Evolutionary conservation across 1,140 invertebrate genomes (phyloP), one percentile per base, ranked within the genome.

Genomic region (Leptinotarsa lineolata): DNA sequence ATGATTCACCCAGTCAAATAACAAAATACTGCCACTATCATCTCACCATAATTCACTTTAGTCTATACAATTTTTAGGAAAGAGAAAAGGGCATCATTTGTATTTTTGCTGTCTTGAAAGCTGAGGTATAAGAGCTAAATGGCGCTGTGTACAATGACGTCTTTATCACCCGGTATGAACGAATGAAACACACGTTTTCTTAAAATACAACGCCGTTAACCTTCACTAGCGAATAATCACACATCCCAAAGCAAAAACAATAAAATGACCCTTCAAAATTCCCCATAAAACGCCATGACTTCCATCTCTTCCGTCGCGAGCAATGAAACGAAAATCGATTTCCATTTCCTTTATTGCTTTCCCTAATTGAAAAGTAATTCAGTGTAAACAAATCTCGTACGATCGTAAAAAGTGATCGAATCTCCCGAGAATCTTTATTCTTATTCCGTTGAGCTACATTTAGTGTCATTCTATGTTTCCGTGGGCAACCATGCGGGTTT

Each of bases 321-420:
- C 48, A 54, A 54, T 54, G 15, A 54, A 54, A 54, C 4, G 48
- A 54, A 54, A 54, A 54, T 15, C n/a, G 16, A 66, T 30, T 66
- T 66, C 30, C 22, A 66, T 66, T 66, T 39, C n/a, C 30, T 66
- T 66, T 66, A 66, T 66, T 69, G 21, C 68, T 69, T 69, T 69
- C 24, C 24, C 46, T 69, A 69, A 69, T 69, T 69, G 46, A 69
- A 69, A 69, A 69, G 46, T 69, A 69, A 69, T 69, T 59, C 46
- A 54, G 54, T 69, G 46, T 59, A 69, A 58, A 59, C 46, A 59
- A 69, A 59, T 59, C 13, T 54, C 46, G 68, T 22, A 15, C 39
- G 21, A 58, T 69, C 68, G 68, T 69, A 69, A 69, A 68, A 66
- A 66, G 64, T 66, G 68, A 69, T 69, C 68, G 68, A 69, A 69